A percentile compares a stretch with the other conserved stretches of the same genome.
Evolutionary conservation across 2,888 invertebrate species (phyloP).

Genomic region (Lasioglossum marginatum): DNA sequence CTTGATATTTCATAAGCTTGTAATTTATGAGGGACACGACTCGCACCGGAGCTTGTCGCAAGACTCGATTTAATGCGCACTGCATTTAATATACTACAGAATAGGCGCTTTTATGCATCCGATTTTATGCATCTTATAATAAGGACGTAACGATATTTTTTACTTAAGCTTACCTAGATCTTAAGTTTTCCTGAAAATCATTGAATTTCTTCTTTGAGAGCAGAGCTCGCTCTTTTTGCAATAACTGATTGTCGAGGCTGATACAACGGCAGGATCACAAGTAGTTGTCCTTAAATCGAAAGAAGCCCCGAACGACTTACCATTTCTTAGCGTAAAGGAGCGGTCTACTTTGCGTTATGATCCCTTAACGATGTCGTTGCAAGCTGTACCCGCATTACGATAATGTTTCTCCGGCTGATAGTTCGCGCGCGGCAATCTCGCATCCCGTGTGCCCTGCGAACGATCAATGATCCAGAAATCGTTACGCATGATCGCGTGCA

Average conservation of each 20-base stretch:
- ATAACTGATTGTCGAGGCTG: not conserved
- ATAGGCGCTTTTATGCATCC: not conserved
- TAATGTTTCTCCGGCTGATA: slow-evolving; percentile 50
- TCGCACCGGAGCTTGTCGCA: not conserved
- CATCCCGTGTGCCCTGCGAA: slow-evolving; percentile 14
- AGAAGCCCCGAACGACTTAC: not conserved
- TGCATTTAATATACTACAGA: not conserved
- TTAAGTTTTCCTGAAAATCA: not conserved
- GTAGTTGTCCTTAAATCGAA: slow-evolving; percentile 17
- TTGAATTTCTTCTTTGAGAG: not conserved
- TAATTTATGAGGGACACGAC: not conserved
- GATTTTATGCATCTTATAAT: not conserved
- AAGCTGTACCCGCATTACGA: slow-evolving; percentile 47
- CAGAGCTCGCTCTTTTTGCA: not conserved
- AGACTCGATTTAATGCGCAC: not conserved
- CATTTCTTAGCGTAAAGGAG: slow-evolving; percentile 16
- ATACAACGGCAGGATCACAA: not conserved
- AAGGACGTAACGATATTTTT: too few relatives aligned
- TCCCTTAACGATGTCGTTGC: slow-evolving; percentile 26
- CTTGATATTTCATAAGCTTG: slow-evolving; percentile 1
- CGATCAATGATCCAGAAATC: slow-evolving; percentile 64
- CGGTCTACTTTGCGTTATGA: slow-evolving; percentile 3
- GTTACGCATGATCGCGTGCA: slow-evolving; percentile 65
- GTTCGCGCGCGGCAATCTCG: slow-evolving; percentile 42
- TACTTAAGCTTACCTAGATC: too few relatives aligned